Evolutionary conservation across 1,140 invertebrate genomes (phyloP).

Genomic region (Scaptomyza montana): DNA sequence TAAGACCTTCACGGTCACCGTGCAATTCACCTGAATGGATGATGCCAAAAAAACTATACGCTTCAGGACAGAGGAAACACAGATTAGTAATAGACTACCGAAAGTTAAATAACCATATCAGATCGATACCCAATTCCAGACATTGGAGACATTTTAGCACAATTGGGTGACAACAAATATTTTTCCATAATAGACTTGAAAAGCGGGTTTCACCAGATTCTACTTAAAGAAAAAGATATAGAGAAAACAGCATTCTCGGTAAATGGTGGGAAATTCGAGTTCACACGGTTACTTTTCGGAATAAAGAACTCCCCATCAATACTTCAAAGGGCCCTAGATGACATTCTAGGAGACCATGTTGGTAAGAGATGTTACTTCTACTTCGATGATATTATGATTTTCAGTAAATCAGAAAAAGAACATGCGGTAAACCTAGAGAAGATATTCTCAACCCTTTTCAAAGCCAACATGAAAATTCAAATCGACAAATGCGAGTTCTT

Average conservation of each 20-base stretch:
- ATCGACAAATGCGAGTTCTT: conserved; percentile 18
- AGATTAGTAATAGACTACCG: not conserved
- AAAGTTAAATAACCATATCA: not conserved
- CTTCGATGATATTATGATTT: conserved; percentile 3
- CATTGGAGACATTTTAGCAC: not conserved
- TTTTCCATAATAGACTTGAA: not conserved
- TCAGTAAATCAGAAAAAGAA: conserved; percentile 8
- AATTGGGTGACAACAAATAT: not conserved
- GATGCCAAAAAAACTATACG: not conserved
- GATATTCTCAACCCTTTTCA: not conserved
- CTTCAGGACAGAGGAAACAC: no score
- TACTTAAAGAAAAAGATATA: not conserved
- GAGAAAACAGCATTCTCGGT: not conserved
- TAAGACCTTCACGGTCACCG: not conserved
- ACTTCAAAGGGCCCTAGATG: not conserved
- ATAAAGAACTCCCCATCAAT: not conserved
- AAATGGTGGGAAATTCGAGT: not conserved
- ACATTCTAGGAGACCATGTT: conserved; percentile 4
- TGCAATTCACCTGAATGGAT: not conserved
- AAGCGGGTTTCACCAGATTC: not conserved
- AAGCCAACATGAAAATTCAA: conserved; percentile 6
- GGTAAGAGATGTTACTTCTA: conserved; percentile 7
- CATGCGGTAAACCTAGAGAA: not conserved
- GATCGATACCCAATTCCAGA: not conserved
- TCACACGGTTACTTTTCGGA: not conserved